phyloP scores from a whole-genome alignment of 2,888 invertebrate species.

The Andrena minutula region DNA sequence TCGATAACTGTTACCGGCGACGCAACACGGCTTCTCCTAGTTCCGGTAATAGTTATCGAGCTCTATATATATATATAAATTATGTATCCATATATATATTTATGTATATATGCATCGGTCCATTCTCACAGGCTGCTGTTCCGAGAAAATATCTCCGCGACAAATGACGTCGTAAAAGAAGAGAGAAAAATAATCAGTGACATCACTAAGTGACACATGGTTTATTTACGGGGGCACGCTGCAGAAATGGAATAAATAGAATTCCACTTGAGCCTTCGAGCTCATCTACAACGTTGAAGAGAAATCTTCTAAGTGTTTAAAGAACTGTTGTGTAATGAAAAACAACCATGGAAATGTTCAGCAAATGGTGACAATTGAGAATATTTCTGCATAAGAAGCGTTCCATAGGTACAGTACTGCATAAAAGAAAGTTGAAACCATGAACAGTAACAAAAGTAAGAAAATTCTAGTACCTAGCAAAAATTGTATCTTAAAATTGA shows the following conservation, averaged over 20 bases:
- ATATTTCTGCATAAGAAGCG: no score
- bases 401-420: no score
- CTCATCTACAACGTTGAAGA: background rate
- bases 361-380: no score
- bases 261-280: background rate
- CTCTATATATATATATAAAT: no score
- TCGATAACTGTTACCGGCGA: slow-evolving; percentile 38
- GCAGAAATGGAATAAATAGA: background rate
- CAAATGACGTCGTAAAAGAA: background rate
- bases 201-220: background rate
- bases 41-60: background rate
- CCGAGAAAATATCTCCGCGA: background rate
- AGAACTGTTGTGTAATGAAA: background rate
- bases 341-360: no score
- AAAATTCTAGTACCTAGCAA: no score
- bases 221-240: background rate
- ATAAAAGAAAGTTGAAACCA: no score
- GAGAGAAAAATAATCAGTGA: background rate
- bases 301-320: background rate
- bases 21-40: slow-evolving; percentile 14
- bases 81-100: no score
- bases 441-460: no score
- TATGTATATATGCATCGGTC: background rate
- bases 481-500: no score
- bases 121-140: background rate